Percentiles rank a stretch among this genome's conserved stretches.
phyloP scores from a whole-genome alignment of 2,797 vertebrate species.

The Sciurus vulgaris region DNA sequence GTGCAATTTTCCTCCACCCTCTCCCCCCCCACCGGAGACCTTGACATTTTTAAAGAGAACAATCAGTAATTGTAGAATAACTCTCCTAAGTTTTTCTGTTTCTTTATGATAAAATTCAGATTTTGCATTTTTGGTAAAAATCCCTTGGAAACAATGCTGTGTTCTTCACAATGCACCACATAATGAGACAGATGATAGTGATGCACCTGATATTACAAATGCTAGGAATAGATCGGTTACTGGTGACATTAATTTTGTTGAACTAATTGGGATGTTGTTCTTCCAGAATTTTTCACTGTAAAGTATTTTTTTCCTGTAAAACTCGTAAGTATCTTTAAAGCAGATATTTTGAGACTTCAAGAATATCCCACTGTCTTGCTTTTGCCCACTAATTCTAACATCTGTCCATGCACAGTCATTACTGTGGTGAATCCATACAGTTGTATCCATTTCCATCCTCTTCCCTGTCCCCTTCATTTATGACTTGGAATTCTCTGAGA shows the following conservation, averaged over 20 bases:
- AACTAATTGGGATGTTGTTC: not conserved
- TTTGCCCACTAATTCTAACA: not conserved
- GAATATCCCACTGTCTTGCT: not conserved
- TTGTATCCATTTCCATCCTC: not conserved
- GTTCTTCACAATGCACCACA: not conserved
- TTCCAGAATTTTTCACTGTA: not conserved
- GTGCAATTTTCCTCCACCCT: too few relatives aligned
- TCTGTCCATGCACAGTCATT: not conserved
- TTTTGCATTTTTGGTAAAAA: slow-evolving; percentile 5
- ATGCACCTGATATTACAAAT: not conserved
- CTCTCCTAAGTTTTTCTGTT: not conserved
- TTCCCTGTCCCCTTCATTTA: not conserved
- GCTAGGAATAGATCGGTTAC: not conserved
- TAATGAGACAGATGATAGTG: not conserved
- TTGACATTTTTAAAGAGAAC: not conserved
- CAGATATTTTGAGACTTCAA: not conserved
- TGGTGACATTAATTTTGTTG: not conserved
- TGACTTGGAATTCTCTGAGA: not conserved
- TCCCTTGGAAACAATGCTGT: not conserved
- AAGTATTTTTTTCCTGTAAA: not conserved
- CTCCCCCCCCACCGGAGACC: too few relatives aligned
- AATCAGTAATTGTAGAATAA: not conserved
- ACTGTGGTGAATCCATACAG: not conserved
- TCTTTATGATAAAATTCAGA: not conserved
- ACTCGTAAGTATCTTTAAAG: not conserved